phyloP scores from a whole-genome alignment of 2,888 invertebrate species.

The Himalopsyche japonica region DNA sequence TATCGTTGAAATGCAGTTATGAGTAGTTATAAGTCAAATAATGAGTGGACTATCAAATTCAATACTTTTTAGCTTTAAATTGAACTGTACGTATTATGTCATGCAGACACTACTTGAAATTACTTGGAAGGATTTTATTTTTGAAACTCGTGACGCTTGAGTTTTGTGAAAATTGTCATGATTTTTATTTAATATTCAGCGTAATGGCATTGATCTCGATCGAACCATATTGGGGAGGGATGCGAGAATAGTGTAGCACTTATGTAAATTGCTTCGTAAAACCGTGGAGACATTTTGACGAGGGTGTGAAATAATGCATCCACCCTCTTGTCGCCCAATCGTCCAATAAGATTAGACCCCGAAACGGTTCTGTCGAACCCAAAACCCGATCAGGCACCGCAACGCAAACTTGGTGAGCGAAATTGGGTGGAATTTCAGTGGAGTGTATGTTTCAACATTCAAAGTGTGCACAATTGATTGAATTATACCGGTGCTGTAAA shows the following conservation, averaged over 20 bases:
- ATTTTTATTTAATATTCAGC: neutral
- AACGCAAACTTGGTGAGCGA: neutral
- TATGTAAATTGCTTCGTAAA: neutral
- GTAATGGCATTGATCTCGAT: neutral
- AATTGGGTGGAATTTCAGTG: neutral
- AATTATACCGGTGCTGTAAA: too few relatives aligned
- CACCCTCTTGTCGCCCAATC: slow-evolving; percentile 1
- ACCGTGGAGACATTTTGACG: slow-evolving; percentile 1
- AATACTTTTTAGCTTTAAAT: too few relatives aligned
- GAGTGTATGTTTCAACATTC: too few relatives aligned
- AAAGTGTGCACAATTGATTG: too few relatives aligned
- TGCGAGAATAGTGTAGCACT: neutral
- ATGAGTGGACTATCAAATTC: too few relatives aligned
- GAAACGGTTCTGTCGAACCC: neutral
- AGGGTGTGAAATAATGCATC: neutral
- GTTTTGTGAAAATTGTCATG: too few relatives aligned
- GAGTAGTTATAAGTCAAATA: too few relatives aligned
- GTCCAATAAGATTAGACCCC: neutral
- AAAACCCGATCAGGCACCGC: neutral
- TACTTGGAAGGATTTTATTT: too few relatives aligned
- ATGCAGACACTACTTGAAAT: too few relatives aligned
- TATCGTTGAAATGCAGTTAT: too few relatives aligned
- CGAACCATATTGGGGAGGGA: neutral
- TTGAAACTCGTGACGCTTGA: too few relatives aligned
- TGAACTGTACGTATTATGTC: too few relatives aligned